A percentile compares a stretch with the other conserved stretches of the same genome.
phyloP scores from a whole-genome alignment of 2,797 vertebrate species.

The Menidia menidia region DNA sequence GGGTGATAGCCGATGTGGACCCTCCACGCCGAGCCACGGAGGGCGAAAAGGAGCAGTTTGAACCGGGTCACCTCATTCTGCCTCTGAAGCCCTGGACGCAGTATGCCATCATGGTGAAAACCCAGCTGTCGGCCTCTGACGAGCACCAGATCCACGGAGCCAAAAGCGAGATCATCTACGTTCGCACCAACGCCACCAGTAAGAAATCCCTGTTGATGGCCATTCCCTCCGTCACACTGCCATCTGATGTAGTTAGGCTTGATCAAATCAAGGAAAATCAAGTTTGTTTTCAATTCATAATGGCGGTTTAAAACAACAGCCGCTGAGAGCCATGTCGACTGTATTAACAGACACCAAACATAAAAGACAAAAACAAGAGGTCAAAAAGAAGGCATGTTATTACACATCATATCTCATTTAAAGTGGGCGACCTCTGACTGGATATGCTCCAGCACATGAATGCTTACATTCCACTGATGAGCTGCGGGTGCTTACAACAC shows the following conservation, averaged over 20 bases:
- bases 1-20: conserved; percentile 96
- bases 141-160: conserved; percentile 93
- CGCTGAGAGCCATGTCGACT: no score
- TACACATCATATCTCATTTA: no score
- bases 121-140: conserved; percentile 93
- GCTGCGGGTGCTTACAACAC: no score
- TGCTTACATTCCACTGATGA: no score
- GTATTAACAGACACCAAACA: no score
- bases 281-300: background rate
- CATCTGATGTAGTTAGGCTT: background rate
- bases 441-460: no score
- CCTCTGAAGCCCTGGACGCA: conserved; percentile 97
- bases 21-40: conserved; percentile 87
- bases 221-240: background rate
- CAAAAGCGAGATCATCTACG: conserved; percentile 96
- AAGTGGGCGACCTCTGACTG: no score
- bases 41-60: conserved; percentile 80
- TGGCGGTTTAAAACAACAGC: no score
- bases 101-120: conserved; percentile 97
- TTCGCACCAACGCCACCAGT: conserved; percentile 95
- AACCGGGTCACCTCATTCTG: conserved; percentile 90
- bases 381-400: no score
- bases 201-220: conserved; percentile 57
- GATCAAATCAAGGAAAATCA: no score
- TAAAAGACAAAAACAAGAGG: no score